Base-by-base conservation (phyloP, 2,113 vertebrate genomes). In the Pteropus alecto region DNA sequence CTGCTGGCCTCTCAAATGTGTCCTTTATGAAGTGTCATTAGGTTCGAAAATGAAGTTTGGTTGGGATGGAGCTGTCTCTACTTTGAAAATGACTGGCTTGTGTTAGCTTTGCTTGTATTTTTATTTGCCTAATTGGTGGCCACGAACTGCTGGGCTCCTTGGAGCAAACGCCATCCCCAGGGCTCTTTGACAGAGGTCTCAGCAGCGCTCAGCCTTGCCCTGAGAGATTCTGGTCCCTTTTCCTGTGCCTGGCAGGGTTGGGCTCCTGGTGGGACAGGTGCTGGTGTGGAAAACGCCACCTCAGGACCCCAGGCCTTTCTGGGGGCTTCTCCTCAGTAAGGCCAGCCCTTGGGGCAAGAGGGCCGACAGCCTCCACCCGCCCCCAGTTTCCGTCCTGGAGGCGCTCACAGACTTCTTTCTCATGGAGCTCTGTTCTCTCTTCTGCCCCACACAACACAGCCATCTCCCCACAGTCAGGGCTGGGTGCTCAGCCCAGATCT, bases 1-100 rank as follows among this genome's bases (percentile, higher is more conserved):
- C 93, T 93, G 38, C 93, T 74, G 82, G 88, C 81, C 97, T 81
- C 70, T 95, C 90, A 26, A 65, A 65, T 46, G 88, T 86, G 93
- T 85, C 78, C 68, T 95, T 96, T 77, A 70, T 93, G 74, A 93
- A 89, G 77, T 88, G 65, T 97, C 92, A 51, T 87, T 61, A 28
- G 81, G 73, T 91, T 97, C 48, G 93, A 89, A 73, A 68, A 93
- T 94, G 61, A 73, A 83, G 90, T 48, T 82, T 85, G 79, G 51
- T 76, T 95, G 88, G 94, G 95, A 95, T 96, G 51, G 90, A 94
- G 82, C 73, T 89, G 91, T 97, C 95, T 93, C 94, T 97, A 41
- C 96, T 97, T 96, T 87, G 96, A 97, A 97, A 97, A 86, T 0
- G 43, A 61, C 30, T 11, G 3, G n/a, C 60, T 71, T 56, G 63